These are phyloP conservation scores for Deilephila porcellus DNA, from an alignment of 2,888 invertebrate genomes.

Conservation along the genomic window DNA sequence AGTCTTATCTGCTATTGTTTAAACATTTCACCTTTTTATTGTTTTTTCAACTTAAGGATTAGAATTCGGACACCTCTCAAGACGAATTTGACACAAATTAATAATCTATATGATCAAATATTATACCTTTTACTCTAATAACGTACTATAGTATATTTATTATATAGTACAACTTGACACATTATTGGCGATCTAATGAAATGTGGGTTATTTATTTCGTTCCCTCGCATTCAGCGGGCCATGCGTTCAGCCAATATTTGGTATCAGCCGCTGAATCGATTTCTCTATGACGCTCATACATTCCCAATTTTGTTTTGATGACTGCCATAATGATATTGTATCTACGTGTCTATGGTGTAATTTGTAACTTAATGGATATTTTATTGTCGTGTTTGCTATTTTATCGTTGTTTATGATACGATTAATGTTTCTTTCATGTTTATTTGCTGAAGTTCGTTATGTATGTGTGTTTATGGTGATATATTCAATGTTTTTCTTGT, in stretches of 20 bases:
- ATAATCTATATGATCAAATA: no score
- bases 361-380: constrained; percentile 28
- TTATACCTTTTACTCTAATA: no score
- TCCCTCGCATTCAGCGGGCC: constrained; percentile 38
- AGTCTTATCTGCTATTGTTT: no score
- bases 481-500: no score
- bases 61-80: no score
- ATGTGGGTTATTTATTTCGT: constrained; percentile 64
- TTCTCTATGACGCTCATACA: constrained; percentile 62
- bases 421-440: constrained; percentile 1
- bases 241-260: constrained; percentile 53
- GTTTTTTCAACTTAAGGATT: no score
- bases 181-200: constrained; percentile 63
- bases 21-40: background rate
- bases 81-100: no score
- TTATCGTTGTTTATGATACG: constrained; percentile 24
- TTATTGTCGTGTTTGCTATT: constrained; percentile 20
- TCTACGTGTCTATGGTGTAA: constrained; percentile 49
- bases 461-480: background rate
- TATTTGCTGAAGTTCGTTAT: background rate
- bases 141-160: no score
- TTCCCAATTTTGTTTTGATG: constrained; percentile 76
- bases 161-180: constrained; percentile 43
- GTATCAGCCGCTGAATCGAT: constrained; percentile 48
- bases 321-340: constrained; percentile 71